Evolutionary conservation across 2,797 vertebrate species (phyloP), one percentile per base, ranked within the genome.

Genomic region (Poeciliopsis gracilis): DNA sequence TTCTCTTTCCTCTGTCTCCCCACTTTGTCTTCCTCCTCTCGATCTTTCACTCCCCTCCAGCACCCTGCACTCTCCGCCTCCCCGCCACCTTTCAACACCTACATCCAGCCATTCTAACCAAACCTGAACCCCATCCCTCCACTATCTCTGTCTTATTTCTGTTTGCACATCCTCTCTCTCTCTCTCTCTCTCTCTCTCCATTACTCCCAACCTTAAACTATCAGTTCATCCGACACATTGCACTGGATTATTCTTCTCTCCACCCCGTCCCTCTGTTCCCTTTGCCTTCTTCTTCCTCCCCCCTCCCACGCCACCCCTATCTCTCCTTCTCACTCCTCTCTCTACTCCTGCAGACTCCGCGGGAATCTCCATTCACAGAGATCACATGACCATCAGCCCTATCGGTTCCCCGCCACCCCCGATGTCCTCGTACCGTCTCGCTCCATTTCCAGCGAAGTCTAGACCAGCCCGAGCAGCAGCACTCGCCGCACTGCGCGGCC

Each of bases 331-430:
- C 91, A 86, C 90, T 91, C 88, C 92, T 92, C 87, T 92, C 91
- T 94, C 83, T 90, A 71, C 84, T 90, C 93, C 90, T 93, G 90
- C 94, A 97, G 96, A 94, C 95, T 95, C 93, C 91, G 66, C 88
- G 84, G 90, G 91, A 95, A 95, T 95, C 95, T 96, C 91, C 89
- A 84, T 95, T 95, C 95, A 87, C 96, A 87, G 94, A 96, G 95
- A 95, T 96, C 95, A 96, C 96, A 94, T 97, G 96, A 97, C 95
- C 93, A 95, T 94, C 96, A 96, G 93, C 95, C 96, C 90, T 93
- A 95, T 95, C 95, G 96, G 94, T 94, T 97, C 95, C 96, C 95
- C 91, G 92, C 94, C 92, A 92, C 96, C 88, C 93, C 95, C 86
- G 93, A 96, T 94, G 97, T 96, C 93, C 90, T 96, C 94, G 89